Evolutionary conservation across 2,888 invertebrate genomes (phyloP), one percentile per base, ranked within the genome.

Genomic region (Philopedon plagiatum): DNA sequence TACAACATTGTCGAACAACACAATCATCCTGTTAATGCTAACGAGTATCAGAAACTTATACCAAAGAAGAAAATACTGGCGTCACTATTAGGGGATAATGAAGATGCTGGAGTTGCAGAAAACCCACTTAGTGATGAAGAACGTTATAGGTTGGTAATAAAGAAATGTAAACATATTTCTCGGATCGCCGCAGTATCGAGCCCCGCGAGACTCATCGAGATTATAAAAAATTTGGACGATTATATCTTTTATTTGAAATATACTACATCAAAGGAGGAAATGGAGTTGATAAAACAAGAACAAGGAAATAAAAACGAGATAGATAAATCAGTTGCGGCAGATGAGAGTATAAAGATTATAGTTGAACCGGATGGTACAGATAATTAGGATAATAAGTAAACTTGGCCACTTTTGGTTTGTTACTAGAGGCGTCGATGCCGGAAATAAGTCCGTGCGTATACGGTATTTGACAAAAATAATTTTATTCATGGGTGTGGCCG

Each of bases 231-330:
- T 46, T 44, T 73, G 9, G 69, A 73, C 41, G 73, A 73, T 62
- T 73, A 61, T 54, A 65, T 73, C 44, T 73, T 58, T 39, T 73
- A 73, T 46, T 61, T 73, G 37, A 73, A 73, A 49, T 73, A 70
- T 18, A 69, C 56, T 7, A 46, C 46, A 19, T 34, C 71, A 11
- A 65, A 60, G 11, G 44, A 41, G 29, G 62, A 62, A 51, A 39
- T 49, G 13, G 51, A 51, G 3, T 23, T 4, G 13, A 34, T 63
- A 0, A 63, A 51, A 37, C 19, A 49, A 18, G 56, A 54, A 29
- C 34, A 54, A 46, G 26, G 18, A 9, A 34, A 37, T 18, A 44
- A 37, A 23, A 15, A 32, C 34, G 29, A 68, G 11, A 15, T 61
- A 18, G 54, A 46, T 18, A 26, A n/a, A 2, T 5, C 11, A 5